Conservation (phyloP, 1,140 invertebrate genomes). For the Hirudo medicinalis region DNA sequence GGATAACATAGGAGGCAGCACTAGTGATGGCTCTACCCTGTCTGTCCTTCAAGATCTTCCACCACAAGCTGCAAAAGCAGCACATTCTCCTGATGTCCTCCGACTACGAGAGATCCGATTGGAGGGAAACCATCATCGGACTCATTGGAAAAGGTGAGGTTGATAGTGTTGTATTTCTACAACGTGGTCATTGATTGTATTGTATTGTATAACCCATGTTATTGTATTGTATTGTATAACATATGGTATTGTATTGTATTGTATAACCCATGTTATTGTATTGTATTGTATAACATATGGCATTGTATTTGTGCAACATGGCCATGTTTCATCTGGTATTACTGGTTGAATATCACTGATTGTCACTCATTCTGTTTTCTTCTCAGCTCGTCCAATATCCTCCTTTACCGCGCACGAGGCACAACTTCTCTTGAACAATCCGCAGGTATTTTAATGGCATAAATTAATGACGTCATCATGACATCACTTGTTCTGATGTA, state of each 20-base stretch:
- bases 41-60: constrained; percentile 60
- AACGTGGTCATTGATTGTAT: not conserved
- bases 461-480: too few species aligned
- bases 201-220: too few species aligned
- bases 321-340: too few species aligned
- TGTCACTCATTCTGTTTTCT: too few species aligned
- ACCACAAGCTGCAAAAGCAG: constrained; percentile 44
- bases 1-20: constrained; percentile 53
- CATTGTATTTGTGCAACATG: not conserved
- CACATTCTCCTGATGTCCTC: constrained; percentile 80
- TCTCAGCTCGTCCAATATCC: too few species aligned
- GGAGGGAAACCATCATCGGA: constrained; percentile 76
- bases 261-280: not conserved
- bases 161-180: not conserved
- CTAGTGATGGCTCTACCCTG: constrained; percentile 76
- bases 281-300: not conserved
- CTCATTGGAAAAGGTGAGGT: constrained; percentile 46
- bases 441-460: too few species aligned
- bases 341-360: too few species aligned
- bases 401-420: too few species aligned
- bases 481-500: too few species aligned
- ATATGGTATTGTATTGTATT: too few species aligned
- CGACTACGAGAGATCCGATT: constrained; percentile 80
- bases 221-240: not conserved
- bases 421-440: too few species aligned